Percentiles rank a stretch among this genome's conserved stretches.
phyloP scores from a whole-genome alignment of 2,888 invertebrate genomes.

The Pachydiplax longipennis region DNA sequence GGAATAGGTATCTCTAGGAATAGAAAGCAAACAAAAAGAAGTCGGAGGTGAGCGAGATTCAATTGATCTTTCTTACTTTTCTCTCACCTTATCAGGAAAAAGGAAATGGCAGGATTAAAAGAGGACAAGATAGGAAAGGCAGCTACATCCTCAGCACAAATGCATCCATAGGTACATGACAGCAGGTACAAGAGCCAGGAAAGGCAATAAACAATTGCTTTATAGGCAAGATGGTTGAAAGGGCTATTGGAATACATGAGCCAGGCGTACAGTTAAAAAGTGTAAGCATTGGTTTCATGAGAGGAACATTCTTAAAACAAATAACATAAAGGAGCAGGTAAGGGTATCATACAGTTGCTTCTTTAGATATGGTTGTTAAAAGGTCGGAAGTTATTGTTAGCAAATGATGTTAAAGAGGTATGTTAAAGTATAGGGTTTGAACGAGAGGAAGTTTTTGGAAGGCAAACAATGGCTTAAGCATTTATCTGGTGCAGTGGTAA shows the following conservation, averaged over 20 bases:
- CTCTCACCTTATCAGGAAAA: not conserved
- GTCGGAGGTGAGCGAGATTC: not conserved
- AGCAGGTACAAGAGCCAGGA: constrained; percentile 32
- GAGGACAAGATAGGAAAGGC: not conserved
- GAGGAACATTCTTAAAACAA: constrained; percentile 1
- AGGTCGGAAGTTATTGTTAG: constrained; percentile 12
- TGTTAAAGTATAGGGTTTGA: constrained; percentile 4
- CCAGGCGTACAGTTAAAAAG: constrained; percentile 29
- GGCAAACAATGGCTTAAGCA: constrained; percentile 18
- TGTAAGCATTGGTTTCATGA: constrained; percentile 9
- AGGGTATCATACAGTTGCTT: not conserved
- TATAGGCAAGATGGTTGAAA: not conserved
- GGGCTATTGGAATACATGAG: constrained; percentile 14
- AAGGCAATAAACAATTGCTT: constrained; percentile 9
- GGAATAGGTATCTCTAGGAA: constrained; percentile 1
- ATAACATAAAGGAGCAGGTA: not conserved
- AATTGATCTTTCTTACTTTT: not conserved
- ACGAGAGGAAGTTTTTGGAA: constrained; percentile 9
- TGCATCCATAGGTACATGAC: constrained; percentile 8
- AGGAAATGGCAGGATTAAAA: not conserved
- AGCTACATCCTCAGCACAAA: constrained; percentile 29
- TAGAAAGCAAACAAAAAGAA: not conserved
- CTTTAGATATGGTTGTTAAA: constrained; percentile 9
- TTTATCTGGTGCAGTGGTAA: not conserved
- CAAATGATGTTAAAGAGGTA: not conserved